These are phyloP conservation scores for Cygnus olor DNA, from an alignment of 2,797 vertebrate genomes.

Conservation along the genomic window DNA sequence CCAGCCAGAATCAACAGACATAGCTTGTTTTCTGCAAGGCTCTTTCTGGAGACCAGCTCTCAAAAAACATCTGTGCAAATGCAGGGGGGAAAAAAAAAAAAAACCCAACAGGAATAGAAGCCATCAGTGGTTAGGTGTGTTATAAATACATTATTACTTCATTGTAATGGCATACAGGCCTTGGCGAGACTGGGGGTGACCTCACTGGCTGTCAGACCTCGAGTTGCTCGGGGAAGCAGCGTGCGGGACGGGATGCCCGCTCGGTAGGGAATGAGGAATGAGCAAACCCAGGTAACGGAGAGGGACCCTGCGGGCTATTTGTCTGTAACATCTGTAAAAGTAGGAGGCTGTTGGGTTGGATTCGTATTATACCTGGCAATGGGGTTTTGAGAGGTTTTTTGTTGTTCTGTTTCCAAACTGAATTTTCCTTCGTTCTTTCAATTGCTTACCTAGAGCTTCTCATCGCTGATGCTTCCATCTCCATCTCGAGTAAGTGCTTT, in stretches of 20 bases:
- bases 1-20: conserved; percentile 88
- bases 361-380: background rate
- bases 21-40: conserved; percentile 85
- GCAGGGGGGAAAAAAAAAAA: conserved; percentile 58
- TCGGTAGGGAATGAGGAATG: background rate
- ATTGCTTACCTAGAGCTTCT: background rate
- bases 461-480: background rate
- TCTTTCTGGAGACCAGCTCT: conserved; percentile 77
- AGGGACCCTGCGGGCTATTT: background rate
- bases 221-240: conserved; percentile 54
- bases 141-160: conserved; percentile 90
- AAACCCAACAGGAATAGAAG: conserved; percentile 85
- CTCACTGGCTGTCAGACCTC: conserved; percentile 77
- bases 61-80: conserved; percentile 86
- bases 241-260: conserved; percentile 45
- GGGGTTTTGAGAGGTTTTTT: background rate
- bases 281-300: background rate
- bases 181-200: conserved; percentile 78
- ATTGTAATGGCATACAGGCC: conserved; percentile 78
- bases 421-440: background rate
- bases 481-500: background rate
- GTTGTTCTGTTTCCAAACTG: background rate
- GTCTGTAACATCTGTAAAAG: background rate
- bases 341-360: background rate
- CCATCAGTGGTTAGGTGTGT: conserved; percentile 85